Percentiles rank a stretch among this genome's conserved stretches.
Conservation (phyloP, 1,140 invertebrate genomes). For the Piezodorus guildinii region DNA sequence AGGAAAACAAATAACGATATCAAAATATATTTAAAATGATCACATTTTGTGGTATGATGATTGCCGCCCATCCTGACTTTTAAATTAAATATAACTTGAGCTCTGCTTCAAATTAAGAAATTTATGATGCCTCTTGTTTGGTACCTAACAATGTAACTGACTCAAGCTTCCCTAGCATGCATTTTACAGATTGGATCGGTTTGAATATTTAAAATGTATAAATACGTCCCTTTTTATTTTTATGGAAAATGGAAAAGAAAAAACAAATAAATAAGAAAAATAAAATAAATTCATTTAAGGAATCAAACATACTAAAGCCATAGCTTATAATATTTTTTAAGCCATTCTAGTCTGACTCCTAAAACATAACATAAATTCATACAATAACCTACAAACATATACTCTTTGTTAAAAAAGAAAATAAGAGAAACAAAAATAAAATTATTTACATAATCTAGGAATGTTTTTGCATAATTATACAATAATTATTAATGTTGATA, state of each 20-base stretch:
- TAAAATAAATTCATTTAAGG: constrained; percentile 3
- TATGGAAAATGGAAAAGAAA: constrained; percentile 1
- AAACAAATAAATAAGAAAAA: constrained; percentile 17
- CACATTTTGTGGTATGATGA: constrained; percentile 7
- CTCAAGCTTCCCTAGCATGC: constrained; percentile 18
- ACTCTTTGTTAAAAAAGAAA: constrained; percentile 27
- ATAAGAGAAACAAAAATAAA: constrained; percentile 5
- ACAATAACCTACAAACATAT: constrained; percentile 29
- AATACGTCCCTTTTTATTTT: constrained; percentile 27
- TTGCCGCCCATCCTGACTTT: constrained; percentile 22
- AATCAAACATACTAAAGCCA: constrained; percentile 28
- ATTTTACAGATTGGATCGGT: constrained; percentile 23
- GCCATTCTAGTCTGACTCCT: constrained; percentile 21
- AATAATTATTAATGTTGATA: constrained; percentile 27
- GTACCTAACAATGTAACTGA: constrained; percentile 26
- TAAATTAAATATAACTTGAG: constrained; percentile 15
- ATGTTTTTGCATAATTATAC: constrained; percentile 28
- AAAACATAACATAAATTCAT: constrained; percentile 24
- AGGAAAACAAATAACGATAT: constrained; percentile 1
- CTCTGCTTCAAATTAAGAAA: constrained; percentile 15
- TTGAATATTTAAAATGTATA: constrained; percentile 23
- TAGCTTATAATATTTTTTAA: constrained; percentile 24
- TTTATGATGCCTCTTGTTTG: constrained; percentile 22
- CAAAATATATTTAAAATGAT: constrained; percentile 1
- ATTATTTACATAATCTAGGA: constrained; percentile 30